Percentiles rank a stretch among this genome's conserved stretches.
Evolutionary conservation across 1,140 invertebrate species (phyloP).

Genomic region (Andricus grossulariae): DNA sequence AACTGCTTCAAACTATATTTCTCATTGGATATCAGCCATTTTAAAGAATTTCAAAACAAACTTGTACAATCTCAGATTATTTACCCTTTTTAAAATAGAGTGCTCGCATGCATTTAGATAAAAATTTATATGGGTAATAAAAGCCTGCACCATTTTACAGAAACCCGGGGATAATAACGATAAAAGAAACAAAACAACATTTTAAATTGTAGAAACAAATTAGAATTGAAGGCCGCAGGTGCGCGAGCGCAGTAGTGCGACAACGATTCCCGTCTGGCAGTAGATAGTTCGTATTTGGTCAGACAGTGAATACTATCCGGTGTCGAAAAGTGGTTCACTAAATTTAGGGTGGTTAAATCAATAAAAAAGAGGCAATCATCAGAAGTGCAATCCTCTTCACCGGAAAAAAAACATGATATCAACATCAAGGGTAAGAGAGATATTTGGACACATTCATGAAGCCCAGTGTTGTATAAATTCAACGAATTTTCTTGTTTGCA

Average conservation of each 20-base stretch:
- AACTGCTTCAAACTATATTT: too few species aligned
- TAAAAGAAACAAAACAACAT: neutral
- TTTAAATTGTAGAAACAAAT: neutral
- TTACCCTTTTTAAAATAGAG: too few species aligned
- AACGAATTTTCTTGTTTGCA: neutral
- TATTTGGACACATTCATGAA: neutral
- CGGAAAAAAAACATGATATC: neutral
- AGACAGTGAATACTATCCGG: neutral
- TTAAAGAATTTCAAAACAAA: too few species aligned
- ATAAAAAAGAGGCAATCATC: constrained; percentile 25
- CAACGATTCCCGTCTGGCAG: neutral
- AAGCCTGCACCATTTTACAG: neutral
- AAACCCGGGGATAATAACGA: neutral
- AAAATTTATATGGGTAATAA: neutral
- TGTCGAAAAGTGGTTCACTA: neutral
- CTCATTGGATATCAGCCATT: too few species aligned
- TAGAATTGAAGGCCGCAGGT: constrained; percentile 1
- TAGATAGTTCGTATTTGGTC: constrained; percentile 21
- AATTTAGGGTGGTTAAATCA: neutral
- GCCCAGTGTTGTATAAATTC: constrained; percentile 1
- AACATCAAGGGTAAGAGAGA: neutral
- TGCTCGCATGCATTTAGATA: neutral
- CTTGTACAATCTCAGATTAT: too few species aligned
- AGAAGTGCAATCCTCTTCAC: constrained; percentile 6
- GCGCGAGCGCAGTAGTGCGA: neutral